phyloP scores from a whole-genome alignment of 2,113 vertebrate species.

The Crotalus tigris region DNA sequence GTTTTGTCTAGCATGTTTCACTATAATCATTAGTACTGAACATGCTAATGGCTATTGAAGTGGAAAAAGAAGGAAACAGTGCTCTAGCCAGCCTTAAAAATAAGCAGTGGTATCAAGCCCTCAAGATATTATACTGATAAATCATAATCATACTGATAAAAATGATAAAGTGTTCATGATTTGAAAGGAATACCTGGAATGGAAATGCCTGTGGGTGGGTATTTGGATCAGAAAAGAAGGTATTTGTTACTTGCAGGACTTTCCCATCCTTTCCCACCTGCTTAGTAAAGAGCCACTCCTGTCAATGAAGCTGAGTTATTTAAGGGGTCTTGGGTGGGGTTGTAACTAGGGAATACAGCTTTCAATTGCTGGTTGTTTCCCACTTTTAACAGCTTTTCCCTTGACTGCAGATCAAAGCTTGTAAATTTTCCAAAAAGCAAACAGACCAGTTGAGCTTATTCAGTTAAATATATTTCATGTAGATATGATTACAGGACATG shows the following conservation, averaged over 20 bases:
- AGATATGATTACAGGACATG: neutral
- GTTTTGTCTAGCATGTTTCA: neutral
- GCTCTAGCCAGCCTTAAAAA: neutral
- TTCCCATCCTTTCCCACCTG: neutral
- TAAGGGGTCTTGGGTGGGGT: slow-evolving; percentile 20
- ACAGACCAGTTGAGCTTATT: slow-evolving; percentile 14
- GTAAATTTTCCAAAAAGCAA: slow-evolving; percentile 15
- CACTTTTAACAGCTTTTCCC: slow-evolving; percentile 9
- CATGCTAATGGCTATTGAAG: neutral
- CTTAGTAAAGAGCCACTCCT: neutral
- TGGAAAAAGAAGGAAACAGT: neutral
- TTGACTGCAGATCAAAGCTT: slow-evolving; percentile 19
- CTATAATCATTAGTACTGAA: neutral
- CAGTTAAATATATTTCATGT: neutral
- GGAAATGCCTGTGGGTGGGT: slow-evolving; percentile 17
- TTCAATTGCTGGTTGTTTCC: slow-evolving; percentile 15
- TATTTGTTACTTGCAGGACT: neutral
- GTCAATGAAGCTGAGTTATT: slow-evolving; percentile 12
- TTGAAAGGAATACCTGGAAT: neutral
- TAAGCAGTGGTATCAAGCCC: neutral
- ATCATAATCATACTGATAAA: neutral
- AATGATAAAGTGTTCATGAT: neutral
- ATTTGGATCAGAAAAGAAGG: neutral
- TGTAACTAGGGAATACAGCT: neutral
- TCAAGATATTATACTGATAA: neutral